Evolutionary conservation across 2,113 vertebrate genomes (phyloP).

Genomic region (Lepisosteus oculatus): DNA sequence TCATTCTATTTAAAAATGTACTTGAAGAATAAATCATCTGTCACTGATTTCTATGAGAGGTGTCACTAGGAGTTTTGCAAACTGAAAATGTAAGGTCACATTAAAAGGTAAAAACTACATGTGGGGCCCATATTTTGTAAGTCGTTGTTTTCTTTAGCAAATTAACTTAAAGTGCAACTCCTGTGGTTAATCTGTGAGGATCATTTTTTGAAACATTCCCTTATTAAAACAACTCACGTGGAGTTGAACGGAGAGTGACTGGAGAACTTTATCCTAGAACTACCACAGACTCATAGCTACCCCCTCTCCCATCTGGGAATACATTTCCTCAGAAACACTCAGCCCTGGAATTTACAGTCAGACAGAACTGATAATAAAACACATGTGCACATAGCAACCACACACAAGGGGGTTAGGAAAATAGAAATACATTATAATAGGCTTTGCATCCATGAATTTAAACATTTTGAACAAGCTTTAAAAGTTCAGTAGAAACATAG

Average conservation of each 20-base stretch:
- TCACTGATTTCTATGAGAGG: no score
- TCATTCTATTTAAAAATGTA: no score
- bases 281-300: not conserved
- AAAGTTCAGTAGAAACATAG: no score
- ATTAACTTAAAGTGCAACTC: slow-evolving; percentile 7
- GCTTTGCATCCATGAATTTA: no score
- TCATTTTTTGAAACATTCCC: not conserved
- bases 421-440: slow-evolving; percentile 13
- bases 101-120: not conserved
- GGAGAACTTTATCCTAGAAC: not conserved
- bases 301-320: slow-evolving; percentile 12
- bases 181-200: slow-evolving; percentile 7
- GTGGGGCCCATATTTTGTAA: slow-evolving; percentile 7
- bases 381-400: slow-evolving; percentile 12
- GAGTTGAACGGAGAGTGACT: not conserved
- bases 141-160: slow-evolving; percentile 9
- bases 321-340: slow-evolving; percentile 9
- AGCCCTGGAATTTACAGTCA: slow-evolving; percentile 27
- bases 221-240: not conserved
- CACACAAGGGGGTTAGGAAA: slow-evolving; percentile 7
- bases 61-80: not conserved
- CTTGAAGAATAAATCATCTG: no score
- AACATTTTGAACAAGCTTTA: no score
- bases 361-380: slow-evolving; percentile 19
- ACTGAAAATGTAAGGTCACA: not conserved